These are phyloP conservation scores for Peromyscus polionotus DNA, from an alignment of 2,113 vertebrate genomes.

Conservation along the genomic window DNA sequence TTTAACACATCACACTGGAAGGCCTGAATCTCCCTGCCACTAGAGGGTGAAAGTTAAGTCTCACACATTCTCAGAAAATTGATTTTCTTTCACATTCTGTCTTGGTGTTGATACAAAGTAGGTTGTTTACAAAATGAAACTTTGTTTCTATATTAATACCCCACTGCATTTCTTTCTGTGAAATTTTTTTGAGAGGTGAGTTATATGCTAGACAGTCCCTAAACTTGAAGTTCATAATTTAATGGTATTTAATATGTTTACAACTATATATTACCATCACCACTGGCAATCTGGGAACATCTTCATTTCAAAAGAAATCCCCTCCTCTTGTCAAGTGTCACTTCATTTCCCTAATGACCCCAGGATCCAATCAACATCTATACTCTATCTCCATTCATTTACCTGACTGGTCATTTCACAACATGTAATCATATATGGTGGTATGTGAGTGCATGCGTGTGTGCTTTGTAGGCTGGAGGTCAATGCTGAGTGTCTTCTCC, in stretches of 20 bases:
- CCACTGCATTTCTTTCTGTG: neutral
- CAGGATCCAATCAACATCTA: neutral
- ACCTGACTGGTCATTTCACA: neutral
- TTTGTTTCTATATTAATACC: neutral
- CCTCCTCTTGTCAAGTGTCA: neutral
- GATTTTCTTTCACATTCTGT: neutral
- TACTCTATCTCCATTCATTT: neutral
- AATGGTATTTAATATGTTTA: neutral
- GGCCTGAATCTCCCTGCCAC: neutral
- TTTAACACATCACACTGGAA: neutral
- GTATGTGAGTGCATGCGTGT: neutral
- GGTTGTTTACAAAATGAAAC: neutral
- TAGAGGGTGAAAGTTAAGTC: neutral
- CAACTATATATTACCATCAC: neutral
- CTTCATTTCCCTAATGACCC: neutral
- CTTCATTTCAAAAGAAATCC: neutral
- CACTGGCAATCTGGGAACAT: neutral
- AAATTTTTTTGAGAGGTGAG: neutral
- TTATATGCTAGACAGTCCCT: neutral
- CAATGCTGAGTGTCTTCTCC: neutral
- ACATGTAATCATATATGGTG: neutral
- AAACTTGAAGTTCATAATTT: neutral
- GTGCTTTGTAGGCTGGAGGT: neutral
- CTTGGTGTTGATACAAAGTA: neutral
- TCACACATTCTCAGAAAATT: neutral